Conservation (phyloP, 2,888 invertebrate genomes). For the Ectobius pallidus region DNA sequence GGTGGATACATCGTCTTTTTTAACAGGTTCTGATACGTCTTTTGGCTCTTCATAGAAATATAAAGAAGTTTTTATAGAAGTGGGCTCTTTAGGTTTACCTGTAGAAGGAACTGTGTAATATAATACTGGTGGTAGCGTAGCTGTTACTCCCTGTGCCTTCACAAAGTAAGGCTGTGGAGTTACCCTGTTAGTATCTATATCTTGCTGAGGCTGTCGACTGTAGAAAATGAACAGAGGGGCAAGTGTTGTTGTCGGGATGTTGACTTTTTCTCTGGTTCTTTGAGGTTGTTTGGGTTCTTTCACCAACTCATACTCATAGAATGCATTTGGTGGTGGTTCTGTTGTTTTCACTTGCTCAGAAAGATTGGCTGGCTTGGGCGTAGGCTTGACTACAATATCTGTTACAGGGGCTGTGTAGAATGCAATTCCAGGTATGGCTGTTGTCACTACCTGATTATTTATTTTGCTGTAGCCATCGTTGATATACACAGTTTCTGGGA, state of each 20-base stretch:
- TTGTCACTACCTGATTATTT: slow-evolving; percentile 20
- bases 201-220: slow-evolving; percentile 1
- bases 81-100: neutral
- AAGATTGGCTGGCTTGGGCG: slow-evolving; percentile 48
- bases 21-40: neutral
- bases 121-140: neutral
- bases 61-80: slow-evolving; percentile 60
- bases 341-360: neutral
- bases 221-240: slow-evolving; percentile 26
- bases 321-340: neutral
- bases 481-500: neutral
- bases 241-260: slow-evolving; percentile 10
- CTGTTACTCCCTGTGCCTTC: neutral
- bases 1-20: slow-evolving; percentile 39
- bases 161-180: slow-evolving; percentile 11
- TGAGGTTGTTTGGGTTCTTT: slow-evolving; percentile 51
- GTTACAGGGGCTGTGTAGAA: slow-evolving; percentile 30
- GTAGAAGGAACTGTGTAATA: neutral
- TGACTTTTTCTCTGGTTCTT: neutral
- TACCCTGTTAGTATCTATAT: slow-evolving; percentile 10
- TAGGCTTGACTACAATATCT: slow-evolving; percentile 24
- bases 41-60: slow-evolving; percentile 69
- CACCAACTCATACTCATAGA: slow-evolving; percentile 51
- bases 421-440: neutral
- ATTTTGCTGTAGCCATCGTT: neutral